Evolutionary conservation across 2,113 vertebrate genomes (phyloP).

Genomic region (Potamarius usumacintae): DNA sequence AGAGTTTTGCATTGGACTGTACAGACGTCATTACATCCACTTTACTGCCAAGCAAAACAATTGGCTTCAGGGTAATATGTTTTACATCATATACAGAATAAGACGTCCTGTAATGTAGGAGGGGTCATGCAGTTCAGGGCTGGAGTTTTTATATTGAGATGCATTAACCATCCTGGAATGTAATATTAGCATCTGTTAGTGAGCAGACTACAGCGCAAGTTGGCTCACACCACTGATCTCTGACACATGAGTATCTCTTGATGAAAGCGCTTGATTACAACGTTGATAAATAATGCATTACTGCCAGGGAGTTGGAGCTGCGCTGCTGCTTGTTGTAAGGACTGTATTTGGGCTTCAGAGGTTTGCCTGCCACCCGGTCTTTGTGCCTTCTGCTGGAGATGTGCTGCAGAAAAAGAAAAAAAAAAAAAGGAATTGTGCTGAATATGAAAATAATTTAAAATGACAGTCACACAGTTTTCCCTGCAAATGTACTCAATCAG

Average conservation of each 20-base stretch:
- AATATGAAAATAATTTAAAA: neutral
- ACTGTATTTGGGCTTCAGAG: slow-evolving; percentile 94
- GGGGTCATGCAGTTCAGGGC: slow-evolving; percentile 2
- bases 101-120: neutral
- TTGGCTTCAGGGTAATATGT: neutral
- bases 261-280: slow-evolving; percentile 46
- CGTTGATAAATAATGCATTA: slow-evolving; percentile 70
- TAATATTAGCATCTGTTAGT: slow-evolving; percentile 22
- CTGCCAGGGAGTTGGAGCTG: slow-evolving; percentile 81
- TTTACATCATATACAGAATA: slow-evolving; percentile 2
- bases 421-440: neutral
- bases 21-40: slow-evolving; percentile 9
- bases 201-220: neutral
- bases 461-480: neutral
- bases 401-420: slow-evolving; percentile 78
- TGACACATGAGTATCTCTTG: slow-evolving; percentile 40
- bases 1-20: neutral
- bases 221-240: slow-evolving; percentile 19
- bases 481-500: neutral
- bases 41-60: neutral
- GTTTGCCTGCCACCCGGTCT: slow-evolving; percentile 94
- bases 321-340: slow-evolving; percentile 93
- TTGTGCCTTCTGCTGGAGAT: slow-evolving; percentile 98
- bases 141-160: neutral
- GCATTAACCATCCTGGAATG: slow-evolving; percentile 7